These are phyloP conservation scores for Epizoanthus stellaris DNA, from an alignment of 92 coral and sea anemone species.

Conservation along the genomic window DNA sequence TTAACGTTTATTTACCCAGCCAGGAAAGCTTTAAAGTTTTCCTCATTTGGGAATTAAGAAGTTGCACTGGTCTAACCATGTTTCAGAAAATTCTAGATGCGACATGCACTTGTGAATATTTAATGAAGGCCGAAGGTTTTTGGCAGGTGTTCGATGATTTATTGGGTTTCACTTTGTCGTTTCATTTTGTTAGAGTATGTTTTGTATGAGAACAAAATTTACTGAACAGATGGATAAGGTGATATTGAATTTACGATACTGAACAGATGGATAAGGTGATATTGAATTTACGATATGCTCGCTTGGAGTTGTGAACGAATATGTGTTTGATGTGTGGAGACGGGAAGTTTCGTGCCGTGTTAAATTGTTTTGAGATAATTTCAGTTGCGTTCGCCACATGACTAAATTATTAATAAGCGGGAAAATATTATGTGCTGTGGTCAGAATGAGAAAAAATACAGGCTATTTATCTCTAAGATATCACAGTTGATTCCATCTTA, in stretches of 20 bases:
- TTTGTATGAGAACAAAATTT: background rate
- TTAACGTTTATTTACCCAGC: background rate
- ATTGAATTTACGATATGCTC: background rate
- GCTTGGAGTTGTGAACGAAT: background rate
- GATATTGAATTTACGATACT: background rate
- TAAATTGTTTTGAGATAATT: conserved; percentile 16
- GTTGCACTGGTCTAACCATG: conserved; percentile 9
- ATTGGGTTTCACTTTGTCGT: background rate
- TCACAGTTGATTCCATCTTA: background rate
- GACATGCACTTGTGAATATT: conserved; percentile 25
- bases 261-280: background rate
- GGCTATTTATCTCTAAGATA: conserved; percentile 6
- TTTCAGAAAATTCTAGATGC: conserved; percentile 31
- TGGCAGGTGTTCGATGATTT: conserved; percentile 30
- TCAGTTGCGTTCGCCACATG: conserved; percentile 20
- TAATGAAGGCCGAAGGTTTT: conserved; percentile 47
- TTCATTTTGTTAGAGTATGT: background rate
- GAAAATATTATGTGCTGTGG: conserved; percentile 7
- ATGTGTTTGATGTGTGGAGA: background rate
- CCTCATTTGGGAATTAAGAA: conserved; percentile 29
- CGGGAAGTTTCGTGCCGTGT: background rate
- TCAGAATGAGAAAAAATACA: conserved; percentile 10
- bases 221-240: background rate
- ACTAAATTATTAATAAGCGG: conserved; percentile 40
- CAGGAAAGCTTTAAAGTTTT: conserved; percentile 6